Evolutionary conservation across 2,888 invertebrate genomes (phyloP), one percentile per base, ranked within the genome.

Genomic region (Xanthia icteritia): DNA sequence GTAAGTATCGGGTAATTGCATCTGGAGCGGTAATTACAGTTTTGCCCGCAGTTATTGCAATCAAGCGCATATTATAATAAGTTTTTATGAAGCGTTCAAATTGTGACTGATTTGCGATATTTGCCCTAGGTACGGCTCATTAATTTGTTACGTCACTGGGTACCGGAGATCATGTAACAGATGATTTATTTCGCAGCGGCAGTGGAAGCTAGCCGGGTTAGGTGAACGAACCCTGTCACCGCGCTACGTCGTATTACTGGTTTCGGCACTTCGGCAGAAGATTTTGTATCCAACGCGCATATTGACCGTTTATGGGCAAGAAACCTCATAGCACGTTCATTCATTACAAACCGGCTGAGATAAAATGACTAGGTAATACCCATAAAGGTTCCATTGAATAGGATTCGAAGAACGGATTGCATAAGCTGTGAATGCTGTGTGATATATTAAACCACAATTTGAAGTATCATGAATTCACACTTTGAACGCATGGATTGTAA

Each of bases 171-270:
- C 91, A 88, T 92, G 92, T 91, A 92, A 91, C 91, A 92, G 91
- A 94, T 94, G 94, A 95, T 95, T 93, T 94, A 94, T 94, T 94
- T 92, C 89, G 90, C 89, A 89, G 89, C 89, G 85, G 87, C 89
- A 79, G 86, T 85, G 85, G 89, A 87, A 90, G 91, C 90, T 90
- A 87, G 91, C 88, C 91, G 92, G 89, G 90, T 89, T 92, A 95
- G 96, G 96, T 96, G 94, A 96, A 96, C 94, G 96, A 96, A 96
- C 96, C 93, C 93, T 94, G 94, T 94, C 94, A 94, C 93, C 92
- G 91, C 88, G 89, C 91, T 90, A 90, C 92, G 89, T 90, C 89
- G 91, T 90, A 89, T 91, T 94, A 94, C 96, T 93, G 94, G 96
- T 96, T 96, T 95, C 93, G 95, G 95, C 89, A 90, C 93, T 91